Base-by-base conservation (phyloP, 2,113 vertebrate species). In the Crotalus helleri region DNA sequence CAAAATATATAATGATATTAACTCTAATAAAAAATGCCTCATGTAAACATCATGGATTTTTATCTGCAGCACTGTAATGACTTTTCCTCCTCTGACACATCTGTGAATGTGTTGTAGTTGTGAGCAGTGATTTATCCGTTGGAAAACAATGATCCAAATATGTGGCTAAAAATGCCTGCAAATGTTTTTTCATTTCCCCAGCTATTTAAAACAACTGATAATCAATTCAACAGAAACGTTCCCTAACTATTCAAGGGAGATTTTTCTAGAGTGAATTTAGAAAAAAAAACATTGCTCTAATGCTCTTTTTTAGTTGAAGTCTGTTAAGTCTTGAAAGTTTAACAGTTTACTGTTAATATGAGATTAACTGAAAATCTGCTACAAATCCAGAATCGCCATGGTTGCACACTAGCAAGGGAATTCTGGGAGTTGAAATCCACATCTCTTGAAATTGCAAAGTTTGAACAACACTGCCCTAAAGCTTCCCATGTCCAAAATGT, bases 21-120 rank as follows among this genome's bases (percentile, higher is more conserved):
- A 89, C 57, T 5, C 17, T 49, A 95, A 89, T 51, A 91, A 46
- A 85, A 44, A 26, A 91, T 44, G 12, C 1, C 58, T 87, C 85
- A 89, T 92, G 55, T 5, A 85, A 93, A 89, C 91, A 58, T 61
- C 19, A 23, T 59, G n/a, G 23, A 33, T 87, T 94, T 94, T 92
- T 54, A 90, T 8, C 85, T 91, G 92, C 24, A 87, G 88, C 93
- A 92, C 3, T 49, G 17, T 39, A 92, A 29, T 93, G 92, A 91
- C 88, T 15, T 89, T 85, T 49, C 23, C 44, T 88, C 91, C 87
- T 96, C 19, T 93, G 92, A 90, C 92, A 94, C 49, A 57, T 88
- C 93, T 1, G 7, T 24, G 94, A 90, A n/a, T 29, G 0, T 81
- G 39, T 58, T 90, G 29, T 8, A 64, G 54, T 39, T 13, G 87